Evolutionary conservation across 1,140 invertebrate species (phyloP).

Genomic region (Bombus sibiricus): DNA sequence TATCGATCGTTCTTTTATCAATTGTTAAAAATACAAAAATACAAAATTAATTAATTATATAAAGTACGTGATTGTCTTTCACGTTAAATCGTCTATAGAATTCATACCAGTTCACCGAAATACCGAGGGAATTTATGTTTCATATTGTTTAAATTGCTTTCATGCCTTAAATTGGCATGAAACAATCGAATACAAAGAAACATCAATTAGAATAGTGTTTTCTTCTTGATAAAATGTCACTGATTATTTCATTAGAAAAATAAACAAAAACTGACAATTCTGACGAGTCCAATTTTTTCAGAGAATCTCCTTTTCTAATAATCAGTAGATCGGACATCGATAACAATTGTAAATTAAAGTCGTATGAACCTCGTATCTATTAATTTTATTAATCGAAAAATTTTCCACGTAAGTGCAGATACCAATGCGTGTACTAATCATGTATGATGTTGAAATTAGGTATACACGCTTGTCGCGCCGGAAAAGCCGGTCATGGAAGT

Average conservation of each 20-base stretch:
- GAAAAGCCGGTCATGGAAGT: conserved; percentile 66
- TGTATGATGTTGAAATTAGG: conserved; percentile 43
- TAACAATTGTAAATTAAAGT: conserved; percentile 14
- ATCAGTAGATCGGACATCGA: neutral
- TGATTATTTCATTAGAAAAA: too few species aligned
- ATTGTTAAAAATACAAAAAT: neutral
- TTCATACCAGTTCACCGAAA: too few species aligned
- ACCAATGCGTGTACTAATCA: neutral
- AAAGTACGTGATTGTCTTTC: neutral
- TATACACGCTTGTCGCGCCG: conserved; percentile 56
- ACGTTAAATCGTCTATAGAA: neutral
- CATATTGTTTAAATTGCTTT: neutral
- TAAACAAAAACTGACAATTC: too few species aligned
- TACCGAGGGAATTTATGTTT: neutral
- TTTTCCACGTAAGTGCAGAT: conserved; percentile 2
- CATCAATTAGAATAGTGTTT: neutral
- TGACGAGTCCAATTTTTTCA: neutral
- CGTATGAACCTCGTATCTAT: neutral
- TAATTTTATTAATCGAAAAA: conserved; percentile 25
- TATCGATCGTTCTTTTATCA: neutral
- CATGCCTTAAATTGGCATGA: too few species aligned
- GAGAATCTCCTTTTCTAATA: neutral
- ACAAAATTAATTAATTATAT: neutral
- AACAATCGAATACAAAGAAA: neutral
- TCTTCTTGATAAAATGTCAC: too few species aligned